A percentile compares a stretch with the other conserved stretches of the same genome.
These are phyloP conservation scores for Lordiphosa andalusiaca DNA, from an alignment of 2,888 invertebrate species.

Conservation along the genomic window DNA sequence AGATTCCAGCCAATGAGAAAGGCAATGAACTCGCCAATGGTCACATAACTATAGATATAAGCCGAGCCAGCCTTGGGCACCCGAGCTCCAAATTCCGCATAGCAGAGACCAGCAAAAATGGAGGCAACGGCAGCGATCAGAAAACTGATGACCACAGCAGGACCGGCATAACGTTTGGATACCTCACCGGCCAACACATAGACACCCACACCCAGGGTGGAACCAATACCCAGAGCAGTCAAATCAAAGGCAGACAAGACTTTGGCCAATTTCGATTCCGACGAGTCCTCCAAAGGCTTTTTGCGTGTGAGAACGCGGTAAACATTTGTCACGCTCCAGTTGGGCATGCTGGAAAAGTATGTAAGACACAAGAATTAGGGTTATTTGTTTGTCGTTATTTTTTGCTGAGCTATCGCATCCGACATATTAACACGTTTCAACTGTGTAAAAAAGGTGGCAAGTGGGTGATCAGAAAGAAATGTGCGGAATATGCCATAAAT, in stretches of 20 bases:
- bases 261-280: slow-evolving; percentile 83
- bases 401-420: slow-evolving; percentile 38
- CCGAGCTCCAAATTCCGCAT: slow-evolving; percentile 94
- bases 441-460: slow-evolving; percentile 24
- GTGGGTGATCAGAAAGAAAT: slow-evolving; percentile 30
- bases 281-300: slow-evolving; percentile 79
- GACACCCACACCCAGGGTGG: slow-evolving; percentile 93
- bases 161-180: slow-evolving; percentile 90
- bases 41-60: slow-evolving; percentile 95
- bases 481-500: slow-evolving; percentile 25
- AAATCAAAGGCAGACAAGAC: slow-evolving; percentile 91
- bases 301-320: slow-evolving; percentile 79
- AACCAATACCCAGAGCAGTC: slow-evolving; percentile 90
- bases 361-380: slow-evolving; percentile 10
- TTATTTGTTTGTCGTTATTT: slow-evolving; percentile 5
- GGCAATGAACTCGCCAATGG: slow-evolving; percentile 94
- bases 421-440: slow-evolving; percentile 57
- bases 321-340: slow-evolving; percentile 53
- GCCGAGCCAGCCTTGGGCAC: slow-evolving; percentile 96
- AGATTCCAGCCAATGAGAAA: slow-evolving; percentile 97
- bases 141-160: slow-evolving; percentile 92
- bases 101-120: slow-evolving; percentile 92
- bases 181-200: slow-evolving; percentile 94
- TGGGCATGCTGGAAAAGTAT: slow-evolving; percentile 63
- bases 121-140: slow-evolving; percentile 95